These are phyloP conservation scores for Penaeus chinensis DNA, from an alignment of 1,140 invertebrate genomes.

Conservation along the genomic window DNA sequence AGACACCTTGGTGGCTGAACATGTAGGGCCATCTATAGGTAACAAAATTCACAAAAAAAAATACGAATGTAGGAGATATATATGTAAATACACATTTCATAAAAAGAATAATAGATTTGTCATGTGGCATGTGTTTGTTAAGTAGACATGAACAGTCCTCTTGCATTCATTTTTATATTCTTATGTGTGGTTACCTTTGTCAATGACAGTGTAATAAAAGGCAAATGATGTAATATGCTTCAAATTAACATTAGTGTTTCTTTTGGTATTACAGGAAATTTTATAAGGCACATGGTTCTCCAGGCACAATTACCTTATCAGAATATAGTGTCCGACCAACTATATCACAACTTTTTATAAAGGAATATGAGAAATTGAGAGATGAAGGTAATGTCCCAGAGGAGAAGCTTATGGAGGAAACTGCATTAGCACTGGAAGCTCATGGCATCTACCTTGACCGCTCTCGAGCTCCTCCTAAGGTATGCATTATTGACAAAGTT, in stretches of 20 bases:
- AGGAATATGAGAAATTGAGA: constrained; percentile 43
- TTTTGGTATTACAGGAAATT: constrained; percentile 61
- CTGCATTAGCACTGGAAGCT: constrained; percentile 45
- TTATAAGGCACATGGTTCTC: constrained; percentile 59
- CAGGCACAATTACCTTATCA: constrained; percentile 46
- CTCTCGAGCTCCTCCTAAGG: constrained; percentile 44
- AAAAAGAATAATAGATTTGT: too few relatives aligned
- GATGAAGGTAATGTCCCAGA: constrained; percentile 28
- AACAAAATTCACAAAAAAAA: too few relatives aligned
- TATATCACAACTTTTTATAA: constrained; percentile 48
- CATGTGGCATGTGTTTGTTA: too few relatives aligned
- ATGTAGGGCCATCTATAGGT: too few relatives aligned
- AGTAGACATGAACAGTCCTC: too few relatives aligned
- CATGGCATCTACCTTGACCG: constrained; percentile 43
- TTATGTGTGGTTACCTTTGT: too few relatives aligned
- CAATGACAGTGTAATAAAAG: too few relatives aligned
- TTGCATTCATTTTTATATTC: too few relatives aligned
- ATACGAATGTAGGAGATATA: too few relatives aligned
- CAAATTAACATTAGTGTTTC: not conserved
- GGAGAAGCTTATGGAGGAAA: constrained; percentile 48
- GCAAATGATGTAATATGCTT: not conserved
- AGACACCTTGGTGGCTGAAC: too few relatives aligned
- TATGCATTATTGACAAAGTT: not conserved
- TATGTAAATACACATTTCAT: too few relatives aligned
- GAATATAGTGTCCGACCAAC: constrained; percentile 31